Evolutionary conservation across 2,113 vertebrate genomes (phyloP).

Genomic region (Spermophilus dauricus): DNA sequence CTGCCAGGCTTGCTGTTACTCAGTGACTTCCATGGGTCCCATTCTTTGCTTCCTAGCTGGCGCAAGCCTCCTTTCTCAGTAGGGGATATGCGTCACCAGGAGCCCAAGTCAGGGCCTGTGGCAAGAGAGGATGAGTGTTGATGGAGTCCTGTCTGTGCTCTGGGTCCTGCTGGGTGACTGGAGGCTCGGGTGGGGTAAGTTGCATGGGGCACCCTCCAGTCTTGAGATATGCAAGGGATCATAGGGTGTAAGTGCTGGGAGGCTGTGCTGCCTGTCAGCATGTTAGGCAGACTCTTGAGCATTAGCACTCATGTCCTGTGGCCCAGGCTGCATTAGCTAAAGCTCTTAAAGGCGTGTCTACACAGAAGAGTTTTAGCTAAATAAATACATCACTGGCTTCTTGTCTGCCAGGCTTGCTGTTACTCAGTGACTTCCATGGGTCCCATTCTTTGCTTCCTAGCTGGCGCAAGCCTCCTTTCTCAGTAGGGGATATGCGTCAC

Average conservation of each 20-base stretch:
- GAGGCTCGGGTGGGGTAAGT: neutral
- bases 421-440: neutral
- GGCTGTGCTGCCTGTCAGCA: neutral
- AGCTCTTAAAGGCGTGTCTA: slow-evolving; percentile 45
- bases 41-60: too few relatives aligned
- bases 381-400: slow-evolving; percentile 69
- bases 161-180: neutral
- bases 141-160: neutral
- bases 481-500: neutral
- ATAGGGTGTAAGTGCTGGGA: neutral
- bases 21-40: too few relatives aligned
- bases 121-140: neutral
- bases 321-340: slow-evolving; percentile 51
- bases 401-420: slow-evolving; percentile 18
- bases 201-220: neutral
- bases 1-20: too few relatives aligned
- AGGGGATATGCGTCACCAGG: too few relatives aligned
- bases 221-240: neutral
- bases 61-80: too few relatives aligned
- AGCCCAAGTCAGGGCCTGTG: accelerated
- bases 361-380: slow-evolving; percentile 61
- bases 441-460: neutral
- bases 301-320: neutral
- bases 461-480: neutral
- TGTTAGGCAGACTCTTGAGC: neutral